Evolutionary conservation across 2,113 vertebrate species (phyloP).

Genomic region (Chaetodon auriga): DNA sequence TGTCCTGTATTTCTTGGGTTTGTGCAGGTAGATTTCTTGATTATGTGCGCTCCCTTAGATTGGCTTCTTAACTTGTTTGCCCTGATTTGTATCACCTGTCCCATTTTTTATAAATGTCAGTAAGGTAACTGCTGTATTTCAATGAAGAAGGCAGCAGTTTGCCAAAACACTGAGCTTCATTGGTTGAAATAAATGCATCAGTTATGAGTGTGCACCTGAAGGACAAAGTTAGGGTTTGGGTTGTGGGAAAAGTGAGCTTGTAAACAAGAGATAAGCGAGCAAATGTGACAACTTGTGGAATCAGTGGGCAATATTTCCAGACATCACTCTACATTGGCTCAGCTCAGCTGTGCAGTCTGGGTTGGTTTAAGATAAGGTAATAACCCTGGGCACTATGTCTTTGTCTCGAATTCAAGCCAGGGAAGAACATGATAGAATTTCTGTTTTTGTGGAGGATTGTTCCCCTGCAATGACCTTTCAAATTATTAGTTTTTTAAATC

Average conservation of each 20-base stretch:
- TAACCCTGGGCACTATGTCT: constrained; percentile 24
- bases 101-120: neutral
- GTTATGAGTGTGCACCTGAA: neutral
- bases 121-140: neutral
- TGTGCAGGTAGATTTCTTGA: neutral
- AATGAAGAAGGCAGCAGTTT: neutral
- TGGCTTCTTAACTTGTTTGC: neutral
- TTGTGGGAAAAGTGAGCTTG: constrained; percentile 17
- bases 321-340: constrained; percentile 21
- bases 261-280: constrained; percentile 40
- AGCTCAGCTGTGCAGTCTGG: constrained; percentile 22
- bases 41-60: neutral
- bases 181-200: neutral
- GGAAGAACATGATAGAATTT: constrained; percentile 7
- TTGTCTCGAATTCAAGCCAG: constrained; percentile 17
- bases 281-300: constrained; percentile 21
- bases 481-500: constrained; percentile 12
- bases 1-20: neutral
- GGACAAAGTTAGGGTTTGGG: neutral
- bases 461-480: neutral
- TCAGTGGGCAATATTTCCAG: constrained; percentile 40
- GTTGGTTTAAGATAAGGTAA: constrained; percentile 43
- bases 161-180: neutral
- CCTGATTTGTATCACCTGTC: neutral
- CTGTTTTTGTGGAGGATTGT: constrained; percentile 8